phyloP scores from a whole-genome alignment of 2,797 vertebrate genomes.

The Ceryle rudis region DNA sequence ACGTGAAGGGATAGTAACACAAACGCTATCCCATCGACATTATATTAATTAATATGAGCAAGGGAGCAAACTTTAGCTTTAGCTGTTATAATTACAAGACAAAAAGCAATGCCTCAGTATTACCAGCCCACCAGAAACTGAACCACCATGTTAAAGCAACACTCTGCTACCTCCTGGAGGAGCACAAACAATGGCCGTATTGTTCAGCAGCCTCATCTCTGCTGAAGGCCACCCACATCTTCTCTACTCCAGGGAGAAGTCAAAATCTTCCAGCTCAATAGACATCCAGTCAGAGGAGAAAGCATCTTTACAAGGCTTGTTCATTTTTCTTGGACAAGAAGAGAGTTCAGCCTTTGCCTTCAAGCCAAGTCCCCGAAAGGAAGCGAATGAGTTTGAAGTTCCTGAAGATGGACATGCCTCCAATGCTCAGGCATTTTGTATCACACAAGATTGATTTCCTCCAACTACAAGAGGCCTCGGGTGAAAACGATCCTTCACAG shows the following conservation, averaged over 20 bases:
- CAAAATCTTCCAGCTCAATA: conserved; percentile 52
- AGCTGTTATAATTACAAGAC: not conserved
- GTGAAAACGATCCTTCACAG: conserved; percentile 58
- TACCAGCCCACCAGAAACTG: conserved; percentile 18
- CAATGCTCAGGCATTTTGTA: conserved; percentile 15
- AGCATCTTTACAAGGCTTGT: conserved; percentile 57
- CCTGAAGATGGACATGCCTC: conserved; percentile 48
- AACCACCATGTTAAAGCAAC: conserved; percentile 15
- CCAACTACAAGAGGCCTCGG: conserved; percentile 52
- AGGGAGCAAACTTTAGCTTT: not conserved
- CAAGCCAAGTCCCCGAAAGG: conserved; percentile 47
- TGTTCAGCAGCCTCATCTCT: conserved; percentile 49
- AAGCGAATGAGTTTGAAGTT: conserved; percentile 45
- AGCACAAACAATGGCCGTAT: conserved; percentile 52
- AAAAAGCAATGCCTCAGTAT: not conserved
- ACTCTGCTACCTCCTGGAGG: conserved; percentile 36
- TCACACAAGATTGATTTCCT: conserved; percentile 55
- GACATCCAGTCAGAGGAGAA: conserved; percentile 31
- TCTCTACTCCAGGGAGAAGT: conserved; percentile 43
- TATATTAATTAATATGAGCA: not conserved
- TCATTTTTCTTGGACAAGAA: conserved; percentile 57
- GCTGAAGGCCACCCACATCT: conserved; percentile 66
- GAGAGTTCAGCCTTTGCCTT: conserved; percentile 48
- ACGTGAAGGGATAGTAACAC: not conserved
- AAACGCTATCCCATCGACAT: not conserved